Evolutionary conservation across 2,797 vertebrate species (phyloP), one percentile per base, ranked within the genome.

Genomic region (Sandelia bainsii): DNA sequence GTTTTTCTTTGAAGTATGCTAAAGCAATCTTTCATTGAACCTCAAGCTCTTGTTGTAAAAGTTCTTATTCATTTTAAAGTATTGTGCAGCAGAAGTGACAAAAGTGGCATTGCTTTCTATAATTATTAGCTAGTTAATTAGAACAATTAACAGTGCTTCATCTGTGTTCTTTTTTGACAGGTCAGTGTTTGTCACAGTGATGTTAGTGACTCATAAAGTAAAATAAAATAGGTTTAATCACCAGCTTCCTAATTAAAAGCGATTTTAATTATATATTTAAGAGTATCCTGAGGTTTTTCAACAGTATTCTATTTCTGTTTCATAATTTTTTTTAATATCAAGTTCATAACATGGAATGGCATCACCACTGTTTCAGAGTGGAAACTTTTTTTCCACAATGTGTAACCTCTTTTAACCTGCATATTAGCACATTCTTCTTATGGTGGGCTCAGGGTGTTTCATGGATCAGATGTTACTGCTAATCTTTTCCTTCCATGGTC

Each of bases 401-500:
- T 34, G 6, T 37, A 37, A 37, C 8, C 34, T 37, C 37, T 22
- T 71, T 63, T 60, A 66, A 76, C 61, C 53, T 80, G 75, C 12
- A 3, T n/a, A n/a, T 72, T 23, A 14, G 27, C 46, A 49, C 27
- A 8, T 22, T 42, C 13, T 29, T n/a, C n/a, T n/a, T n/a, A n/a
- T n/a, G n/a, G 56, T 8, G 19, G 22, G 8, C 65, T 80, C 20
- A 42, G 27, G 44, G 29, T 1, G 32, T n/a, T 34, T 59, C 40
- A 56, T 53, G n/a, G 54, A 56, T 84, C 20, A 65, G 22, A 75
- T 77, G 69, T 75, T 77, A 49, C 61, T 23, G 14, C 52, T 20
- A 25, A 42, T 74, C 13, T 61, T 4, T 50, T 62, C 5, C 44
- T 58, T 64, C 23, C 14, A 60, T 80, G 66, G 32, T 66, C 72